Conservation (phyloP, 2,797 vertebrate species). For the Anomalospiza imberbis region DNA sequence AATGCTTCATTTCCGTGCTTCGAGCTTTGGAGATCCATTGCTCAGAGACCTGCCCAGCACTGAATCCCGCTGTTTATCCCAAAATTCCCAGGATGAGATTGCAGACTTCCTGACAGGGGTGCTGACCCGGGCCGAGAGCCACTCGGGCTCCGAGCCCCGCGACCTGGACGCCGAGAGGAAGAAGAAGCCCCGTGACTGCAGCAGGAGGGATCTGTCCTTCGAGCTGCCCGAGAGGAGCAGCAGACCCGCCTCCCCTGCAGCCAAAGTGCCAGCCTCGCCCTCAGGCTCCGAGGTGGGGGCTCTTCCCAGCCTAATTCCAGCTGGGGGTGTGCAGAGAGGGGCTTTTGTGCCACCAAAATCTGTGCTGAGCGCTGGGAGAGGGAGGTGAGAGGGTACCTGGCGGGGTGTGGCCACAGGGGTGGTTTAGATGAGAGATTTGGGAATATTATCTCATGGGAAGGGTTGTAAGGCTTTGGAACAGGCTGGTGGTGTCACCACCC, state of each 20-base stretch:
- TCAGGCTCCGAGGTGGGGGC: constrained; percentile 89
- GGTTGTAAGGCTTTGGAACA: neutral
- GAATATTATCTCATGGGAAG: neutral
- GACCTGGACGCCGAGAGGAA: constrained; percentile 94
- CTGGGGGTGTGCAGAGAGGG: neutral
- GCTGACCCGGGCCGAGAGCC: constrained; percentile 85
- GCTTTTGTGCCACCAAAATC: rapidly evolving
- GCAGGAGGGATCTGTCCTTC: constrained; percentile 87
- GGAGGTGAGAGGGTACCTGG: neutral
- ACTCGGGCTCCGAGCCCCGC: constrained; percentile 84
- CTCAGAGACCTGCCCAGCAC: neutral
- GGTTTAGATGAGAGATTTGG: too few species aligned
- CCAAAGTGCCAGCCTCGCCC: constrained; percentile 87
- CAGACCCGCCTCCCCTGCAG: constrained; percentile 84
- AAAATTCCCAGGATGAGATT: constrained; percentile 85
- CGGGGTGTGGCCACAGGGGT: neutral
- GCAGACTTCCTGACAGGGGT: constrained; percentile 93
- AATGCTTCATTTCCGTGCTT: too few species aligned
- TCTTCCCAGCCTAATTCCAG: neutral
- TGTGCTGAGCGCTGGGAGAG: neutral
- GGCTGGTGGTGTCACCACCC: neutral
- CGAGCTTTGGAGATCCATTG: too few species aligned
- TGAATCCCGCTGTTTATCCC: neutral
- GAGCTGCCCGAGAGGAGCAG: constrained; percentile 85
- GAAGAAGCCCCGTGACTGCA: constrained; percentile 76